Percentiles rank a stretch among this genome's conserved stretches.
Conservation (phyloP, 1,140 invertebrate genomes). For the Drosophila tristis region DNA sequence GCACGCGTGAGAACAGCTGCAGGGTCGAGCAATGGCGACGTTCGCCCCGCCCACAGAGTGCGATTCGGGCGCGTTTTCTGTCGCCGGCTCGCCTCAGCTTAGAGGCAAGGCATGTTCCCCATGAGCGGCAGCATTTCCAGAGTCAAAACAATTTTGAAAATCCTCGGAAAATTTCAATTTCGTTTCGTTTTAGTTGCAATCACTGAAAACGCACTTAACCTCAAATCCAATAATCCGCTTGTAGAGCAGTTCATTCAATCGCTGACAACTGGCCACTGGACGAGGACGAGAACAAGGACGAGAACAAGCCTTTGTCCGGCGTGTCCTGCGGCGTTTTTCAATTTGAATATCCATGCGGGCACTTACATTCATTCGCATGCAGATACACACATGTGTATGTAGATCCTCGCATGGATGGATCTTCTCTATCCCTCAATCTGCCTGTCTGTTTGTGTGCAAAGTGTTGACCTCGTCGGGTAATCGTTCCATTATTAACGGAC, state of each 20-base stretch:
- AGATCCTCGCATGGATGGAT: conserved; percentile 3
- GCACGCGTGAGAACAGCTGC: conserved; percentile 34
- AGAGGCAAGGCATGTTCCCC: too few species aligned
- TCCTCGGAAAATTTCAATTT: conserved; percentile 49
- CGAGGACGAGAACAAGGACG: conserved; percentile 2
- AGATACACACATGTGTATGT: not conserved
- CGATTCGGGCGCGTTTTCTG: conserved; percentile 56
- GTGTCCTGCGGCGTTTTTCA: conserved; percentile 63
- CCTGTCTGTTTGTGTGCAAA: conserved; percentile 45
- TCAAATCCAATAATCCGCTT: conserved; percentile 82
- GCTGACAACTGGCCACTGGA: conserved; percentile 33
- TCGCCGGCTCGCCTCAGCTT: conserved; percentile 8
- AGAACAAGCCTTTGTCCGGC: conserved; percentile 37
- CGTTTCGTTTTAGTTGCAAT: conserved; percentile 35
- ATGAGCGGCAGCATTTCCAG: conserved; percentile 14
- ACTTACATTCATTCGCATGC: not conserved
- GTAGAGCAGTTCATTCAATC: conserved; percentile 70
- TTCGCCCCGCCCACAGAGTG: conserved; percentile 63
- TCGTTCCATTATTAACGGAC: conserved; percentile 78
- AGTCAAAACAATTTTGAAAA: conserved; percentile 76
- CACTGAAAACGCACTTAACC: conserved; percentile 74
- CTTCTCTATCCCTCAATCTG: too few species aligned
- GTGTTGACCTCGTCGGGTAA: conserved; percentile 73
- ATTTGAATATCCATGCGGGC: conserved; percentile 68
- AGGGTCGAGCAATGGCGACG: conserved; percentile 63